These are phyloP conservation scores for Ophioninae sp. DNA, from an alignment of 2,888 invertebrate species.

Conservation along the genomic window DNA sequence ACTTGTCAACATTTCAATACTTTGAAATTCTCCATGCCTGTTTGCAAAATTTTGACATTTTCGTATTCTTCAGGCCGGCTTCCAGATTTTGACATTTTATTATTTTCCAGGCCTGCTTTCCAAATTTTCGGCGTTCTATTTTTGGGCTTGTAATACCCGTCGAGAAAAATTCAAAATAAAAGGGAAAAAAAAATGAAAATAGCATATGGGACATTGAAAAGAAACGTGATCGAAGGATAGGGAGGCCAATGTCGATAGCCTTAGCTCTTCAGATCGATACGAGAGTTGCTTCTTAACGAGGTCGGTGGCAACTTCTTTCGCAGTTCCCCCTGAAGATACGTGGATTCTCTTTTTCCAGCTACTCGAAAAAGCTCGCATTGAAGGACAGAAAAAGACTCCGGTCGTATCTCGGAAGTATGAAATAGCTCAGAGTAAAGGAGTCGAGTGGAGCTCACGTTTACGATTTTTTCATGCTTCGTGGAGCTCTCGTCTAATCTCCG, in stretches of 20 bases:
- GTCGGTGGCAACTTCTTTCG: conserved; percentile 71
- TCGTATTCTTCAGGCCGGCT: too few relatives aligned
- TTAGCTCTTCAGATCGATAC: conserved; percentile 20
- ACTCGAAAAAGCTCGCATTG: conserved; percentile 52
- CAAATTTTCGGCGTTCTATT: neutral
- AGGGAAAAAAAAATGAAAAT: conserved; percentile 7
- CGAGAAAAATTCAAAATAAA: neutral
- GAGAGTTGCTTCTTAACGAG: conserved; percentile 71
- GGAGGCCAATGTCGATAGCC: conserved; percentile 71
- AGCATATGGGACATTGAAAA: neutral
- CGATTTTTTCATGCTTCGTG: conserved; percentile 33
- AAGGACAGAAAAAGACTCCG: conserved; percentile 27
- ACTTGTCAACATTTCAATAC: too few relatives aligned
- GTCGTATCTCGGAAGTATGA: conserved; percentile 27
- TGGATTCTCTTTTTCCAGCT: conserved; percentile 70
- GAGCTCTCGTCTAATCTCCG: conserved; percentile 52
- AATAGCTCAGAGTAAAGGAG: conserved; percentile 10
- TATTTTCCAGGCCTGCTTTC: neutral
- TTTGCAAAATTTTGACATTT: neutral
- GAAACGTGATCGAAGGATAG: conserved; percentile 76
- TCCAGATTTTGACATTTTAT: too few relatives aligned
- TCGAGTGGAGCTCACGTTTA: conserved; percentile 49
- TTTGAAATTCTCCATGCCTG: neutral
- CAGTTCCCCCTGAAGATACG: conserved; percentile 66
- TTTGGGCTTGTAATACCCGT: neutral